Base-by-base conservation (phyloP, 2,797 vertebrate genomes). In the Karalla daura region DNA sequence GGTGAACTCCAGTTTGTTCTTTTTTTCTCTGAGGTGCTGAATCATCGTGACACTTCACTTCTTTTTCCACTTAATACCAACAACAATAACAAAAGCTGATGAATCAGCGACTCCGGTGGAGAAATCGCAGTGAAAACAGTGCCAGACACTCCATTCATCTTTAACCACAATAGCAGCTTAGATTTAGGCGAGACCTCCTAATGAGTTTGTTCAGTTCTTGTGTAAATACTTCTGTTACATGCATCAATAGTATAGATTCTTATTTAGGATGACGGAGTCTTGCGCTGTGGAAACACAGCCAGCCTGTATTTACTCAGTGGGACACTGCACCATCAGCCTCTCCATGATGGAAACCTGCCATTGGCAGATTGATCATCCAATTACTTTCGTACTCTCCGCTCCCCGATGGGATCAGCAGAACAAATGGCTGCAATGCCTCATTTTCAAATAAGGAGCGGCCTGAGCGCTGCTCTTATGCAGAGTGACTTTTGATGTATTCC, bases 341-440 rank as follows among this genome's bases (percentile, higher is more conserved):
- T 41, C 44, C 11, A 13, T 86, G 80, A 85, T 80, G 78, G 83
- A 86, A 79, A 67, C 39, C 66, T 78, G 81, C 71, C 67, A 65
- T 52, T 45, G 53, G 59, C 55, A 70, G 86, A 84, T 82, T 79
- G 85, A 88, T 87, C 24, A 23, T 70, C 65, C 77, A 78, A 76
- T 86, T 85, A 78, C 74, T 66, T 43, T 44, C 67, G 43, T 61
- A 50, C 70, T 63, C 61, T 66, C 71, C 36, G 11, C 35, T 67
- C 60, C 60, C 53, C 11, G 50, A 78, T 75, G 83, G 85, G 47
- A 78, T 79, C 72, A 54, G 63, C 63, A 71, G 62, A 72, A 70
- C 72, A 79, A 81, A 81, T 71, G 60, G 61, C 69, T 70, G 53
- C 67, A n/a, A 52, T 74, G 13, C 70, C 59, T 81, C 54, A 75